Base-by-base conservation (phyloP, 2,113 vertebrate species). In the Bothrops jararaca region DNA sequence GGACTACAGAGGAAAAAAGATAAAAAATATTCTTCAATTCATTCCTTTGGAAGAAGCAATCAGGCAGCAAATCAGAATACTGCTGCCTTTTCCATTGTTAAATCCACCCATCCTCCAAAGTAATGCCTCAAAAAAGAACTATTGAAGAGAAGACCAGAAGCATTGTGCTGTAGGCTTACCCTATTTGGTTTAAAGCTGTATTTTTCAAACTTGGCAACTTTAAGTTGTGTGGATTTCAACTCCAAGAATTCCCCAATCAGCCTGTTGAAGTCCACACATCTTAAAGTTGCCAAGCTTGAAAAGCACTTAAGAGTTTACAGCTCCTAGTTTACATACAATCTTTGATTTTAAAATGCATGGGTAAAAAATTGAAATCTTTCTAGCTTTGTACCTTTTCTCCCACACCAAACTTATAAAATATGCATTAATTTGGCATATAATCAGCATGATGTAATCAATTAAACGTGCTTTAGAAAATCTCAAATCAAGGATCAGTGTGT, bases 401-500 rank as follows among this genome's bases (percentile, higher is more conserved):
- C n/a, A 29, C 22, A 92, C 50, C 39, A 89, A 58, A 86, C 86
- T 26, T 23, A 85, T 34, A 64, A 52, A 86, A 90, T 13, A 39
- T 4, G n/a, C 56, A 42, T 90, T 64, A 93, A 86, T 53, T 50
- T 74, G 34, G 85, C 48, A 90, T 69, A 54, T 86, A 93, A 90
- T 90, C 92, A 93, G 42, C 80, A 54, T 86, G 95, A 96, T 95
- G 95, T 22, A 95, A 94, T 89, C 94, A 95, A 95, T 94, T 95
- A 94, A 95, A 95, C 93, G 96, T 96, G 54, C 85, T 96, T 94
- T 95, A 93, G 94, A 95, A 80, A 80, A 42, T 74, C 64, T 34
- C 93, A 95, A 93, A 96, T 95, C 94, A 95, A 95, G n/a, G 0
- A 95, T 95, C n/a, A 64, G 93, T 95, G 94, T 96, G 96, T 96